Evolutionary conservation across 2,113 vertebrate genomes (phyloP).

Genomic region (Rhineura floridana): DNA sequence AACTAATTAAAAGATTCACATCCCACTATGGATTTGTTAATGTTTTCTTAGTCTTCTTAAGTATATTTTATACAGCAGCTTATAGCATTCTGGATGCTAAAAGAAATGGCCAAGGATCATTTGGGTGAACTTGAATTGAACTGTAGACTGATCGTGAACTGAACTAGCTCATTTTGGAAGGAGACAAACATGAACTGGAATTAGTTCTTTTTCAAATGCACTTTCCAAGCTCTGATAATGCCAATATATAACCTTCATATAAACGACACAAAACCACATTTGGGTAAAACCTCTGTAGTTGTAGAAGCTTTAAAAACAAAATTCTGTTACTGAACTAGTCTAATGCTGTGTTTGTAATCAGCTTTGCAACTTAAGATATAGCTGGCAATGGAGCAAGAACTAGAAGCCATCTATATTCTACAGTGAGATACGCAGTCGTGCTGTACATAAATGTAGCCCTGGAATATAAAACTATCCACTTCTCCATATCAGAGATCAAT

Average conservation of each 20-base stretch:
- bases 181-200: too few species aligned
- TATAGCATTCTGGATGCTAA: too few species aligned
- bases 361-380: neutral
- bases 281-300: neutral
- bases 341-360: neutral
- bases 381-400: neutral
- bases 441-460: neutral
- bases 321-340: neutral
- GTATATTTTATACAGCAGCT: too few species aligned
- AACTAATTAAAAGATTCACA: too few species aligned
- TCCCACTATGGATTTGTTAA: too few species aligned
- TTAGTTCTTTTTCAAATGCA: too few species aligned
- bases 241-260: neutral
- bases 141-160: too few species aligned
- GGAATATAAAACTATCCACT: neutral
- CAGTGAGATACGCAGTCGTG: neutral
- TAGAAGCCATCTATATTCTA: neutral
- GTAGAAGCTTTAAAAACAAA: neutral
- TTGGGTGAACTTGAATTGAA: too few species aligned
- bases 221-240: too few species aligned
- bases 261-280: neutral
- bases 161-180: too few species aligned
- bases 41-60: too few species aligned
- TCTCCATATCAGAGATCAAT: neutral
- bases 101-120: too few species aligned